Evolutionary conservation across 2,888 invertebrate genomes (phyloP), one percentile per base, ranked within the genome.

Genomic region (Caenorhabditis zanzibari): DNA sequence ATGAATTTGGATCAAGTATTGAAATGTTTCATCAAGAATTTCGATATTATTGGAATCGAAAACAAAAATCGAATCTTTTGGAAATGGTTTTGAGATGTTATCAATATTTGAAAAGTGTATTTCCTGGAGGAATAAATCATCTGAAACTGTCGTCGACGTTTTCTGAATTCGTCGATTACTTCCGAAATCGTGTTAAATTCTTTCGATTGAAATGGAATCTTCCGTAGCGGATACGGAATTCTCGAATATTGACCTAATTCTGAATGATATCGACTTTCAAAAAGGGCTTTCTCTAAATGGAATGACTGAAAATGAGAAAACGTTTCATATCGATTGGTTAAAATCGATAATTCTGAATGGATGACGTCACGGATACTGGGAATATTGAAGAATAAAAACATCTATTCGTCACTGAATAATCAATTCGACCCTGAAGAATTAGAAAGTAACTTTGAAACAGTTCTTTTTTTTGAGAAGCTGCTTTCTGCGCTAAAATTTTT

Each of bases 261-360:
- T 58, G 58, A 32, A 58, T 58, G n/a, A 28, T 32, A 32, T 58
- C 28, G 28, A 32, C 7, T 58, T 58, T 7, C 3, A 32, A 32
- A 58, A 58, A 14, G 58, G 58, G n/a, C 58, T 58, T 3, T 24
- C 58, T 6, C 16, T 58, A n/a, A 32, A 58, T 32, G 58, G 58
- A 32, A 58, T 32, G 14, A 28, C 58, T 58, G 58, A 58, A n/a
- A 32, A 58, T 3, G 16, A 28, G 32, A 58, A 58, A 14, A 58
- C 32, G 32, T n/a, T 58, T 0, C 1, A 32, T 6, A 32, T 58
- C 32, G 58, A 58, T 32, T 58, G 58, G 58, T n/a, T 58, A 32
- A 32, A 19, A 19, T 58, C 32, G 5, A 12, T 1, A 58, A 58
- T 0, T 28, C n/a, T n/a, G n/a, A 4, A 32, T 58, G 16, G n/a